Evolutionary conservation across 1,140 invertebrate genomes (phyloP).

Genomic region (Coptotermes formosanus): DNA sequence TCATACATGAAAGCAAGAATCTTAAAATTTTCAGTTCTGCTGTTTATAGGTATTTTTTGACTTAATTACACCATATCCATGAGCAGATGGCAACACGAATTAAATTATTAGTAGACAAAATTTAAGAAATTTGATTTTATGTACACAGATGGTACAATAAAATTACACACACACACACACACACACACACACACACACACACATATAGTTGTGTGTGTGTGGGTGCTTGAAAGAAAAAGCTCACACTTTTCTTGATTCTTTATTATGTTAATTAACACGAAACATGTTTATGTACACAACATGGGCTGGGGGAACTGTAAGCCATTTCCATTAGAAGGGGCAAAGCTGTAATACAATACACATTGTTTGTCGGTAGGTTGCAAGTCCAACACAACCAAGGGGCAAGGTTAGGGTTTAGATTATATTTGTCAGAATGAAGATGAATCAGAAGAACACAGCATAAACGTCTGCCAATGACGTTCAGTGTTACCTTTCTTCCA

Average conservation of each 20-base stretch:
- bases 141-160: too few relatives aligned
- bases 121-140: too few relatives aligned
- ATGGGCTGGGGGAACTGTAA: slow-evolving; percentile 3
- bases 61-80: too few relatives aligned
- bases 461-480: not conserved
- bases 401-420: not conserved
- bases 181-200: too few relatives aligned
- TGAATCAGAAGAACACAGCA: not conserved
- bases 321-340: not conserved
- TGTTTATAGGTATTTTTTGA: too few relatives aligned
- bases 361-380: not conserved
- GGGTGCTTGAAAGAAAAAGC: too few relatives aligned
- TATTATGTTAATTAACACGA: slow-evolving; percentile 8
- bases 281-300: slow-evolving; percentile 19
- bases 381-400: not conserved
- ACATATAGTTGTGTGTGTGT: too few relatives aligned
- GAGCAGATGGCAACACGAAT: too few relatives aligned
- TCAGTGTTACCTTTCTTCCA: not conserved
- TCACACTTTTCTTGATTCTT: not conserved
- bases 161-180: too few relatives aligned
- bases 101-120: too few relatives aligned
- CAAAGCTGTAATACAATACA: not conserved
- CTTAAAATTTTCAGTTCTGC: too few relatives aligned
- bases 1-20: too few relatives aligned
- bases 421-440: not conserved